Evolutionary conservation across 2,888 invertebrate genomes (phyloP).

Genomic region (Nysson spinosus): DNA sequence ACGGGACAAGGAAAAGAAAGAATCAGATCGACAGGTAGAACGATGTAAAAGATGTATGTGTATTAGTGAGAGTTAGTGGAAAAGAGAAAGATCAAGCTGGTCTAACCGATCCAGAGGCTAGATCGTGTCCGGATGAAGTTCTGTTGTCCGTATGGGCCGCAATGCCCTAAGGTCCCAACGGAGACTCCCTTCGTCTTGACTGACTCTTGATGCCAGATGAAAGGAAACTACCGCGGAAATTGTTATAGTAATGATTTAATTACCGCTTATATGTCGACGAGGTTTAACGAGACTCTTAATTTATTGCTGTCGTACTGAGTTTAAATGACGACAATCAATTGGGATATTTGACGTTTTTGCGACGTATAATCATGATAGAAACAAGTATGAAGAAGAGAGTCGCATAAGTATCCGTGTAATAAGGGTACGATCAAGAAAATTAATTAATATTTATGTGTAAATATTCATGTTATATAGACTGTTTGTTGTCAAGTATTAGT

Average conservation of each 20-base stretch:
- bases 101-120: slow-evolving; percentile 37
- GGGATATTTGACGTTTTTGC: no score
- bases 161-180: slow-evolving; percentile 8
- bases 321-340: no score
- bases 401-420: no score
- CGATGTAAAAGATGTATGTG: slow-evolving; percentile 20
- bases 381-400: no score
- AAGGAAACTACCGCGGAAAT: slow-evolving; percentile 69
- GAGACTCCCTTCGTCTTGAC: slow-evolving; percentile 1
- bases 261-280: slow-evolving; percentile 36
- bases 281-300: not conserved
- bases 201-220: slow-evolving; percentile 28
- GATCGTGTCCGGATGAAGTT: slow-evolving; percentile 37
- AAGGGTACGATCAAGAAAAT: no score
- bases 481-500: no score
- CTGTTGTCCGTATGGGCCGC: slow-evolving; percentile 16
- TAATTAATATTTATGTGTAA: no score
- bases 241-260: slow-evolving; percentile 68
- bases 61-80: slow-evolving; percentile 18
- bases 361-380: no score
- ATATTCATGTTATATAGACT: no score
- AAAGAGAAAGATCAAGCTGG: slow-evolving; percentile 29
- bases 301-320: not conserved
- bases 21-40: slow-evolving; percentile 19
- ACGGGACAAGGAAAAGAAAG: slow-evolving; percentile 9